phyloP scores from a whole-genome alignment of 2,888 invertebrate genomes.

The Heliothis peltigera region DNA sequence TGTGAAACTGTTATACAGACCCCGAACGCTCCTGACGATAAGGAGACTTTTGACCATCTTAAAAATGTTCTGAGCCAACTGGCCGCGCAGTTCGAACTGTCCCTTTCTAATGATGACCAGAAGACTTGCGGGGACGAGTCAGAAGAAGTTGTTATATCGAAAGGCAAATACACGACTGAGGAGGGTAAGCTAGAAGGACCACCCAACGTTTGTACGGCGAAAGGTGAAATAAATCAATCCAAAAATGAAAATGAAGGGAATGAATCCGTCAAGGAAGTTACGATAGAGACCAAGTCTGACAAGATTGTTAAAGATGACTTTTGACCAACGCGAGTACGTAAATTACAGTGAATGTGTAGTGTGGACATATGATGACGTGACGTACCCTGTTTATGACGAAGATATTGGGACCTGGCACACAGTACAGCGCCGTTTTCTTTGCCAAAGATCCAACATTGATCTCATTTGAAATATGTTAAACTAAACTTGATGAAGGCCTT shows the following conservation, averaged over 20 bases:
- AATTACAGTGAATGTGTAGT: conserved; percentile 48
- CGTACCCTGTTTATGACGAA: not conserved
- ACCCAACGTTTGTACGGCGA: conserved; percentile 32
- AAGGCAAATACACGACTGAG: conserved; percentile 63
- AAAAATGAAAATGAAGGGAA: conserved; percentile 22
- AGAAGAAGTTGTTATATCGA: conserved; percentile 58
- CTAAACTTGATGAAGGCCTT: not conserved
- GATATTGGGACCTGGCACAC: no score
- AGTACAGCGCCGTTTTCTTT: not conserved
- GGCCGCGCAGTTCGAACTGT: conserved; percentile 81
- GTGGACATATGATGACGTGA: conserved; percentile 35
- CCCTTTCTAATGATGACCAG: conserved; percentile 72
- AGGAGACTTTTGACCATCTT: conserved; percentile 80
- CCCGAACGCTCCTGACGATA: conserved; percentile 64
- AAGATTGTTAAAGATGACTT: conserved; percentile 59
- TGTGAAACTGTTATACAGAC: conserved; percentile 71
- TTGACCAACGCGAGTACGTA: conserved; percentile 58
- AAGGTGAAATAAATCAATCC: conserved; percentile 28
- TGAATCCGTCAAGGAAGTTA: conserved; percentile 26
- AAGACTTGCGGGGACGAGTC: conserved; percentile 59
- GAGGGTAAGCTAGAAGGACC: conserved; percentile 47
- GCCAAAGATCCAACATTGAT: not conserved
- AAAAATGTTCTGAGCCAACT: conserved; percentile 84
- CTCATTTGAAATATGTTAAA: not conserved
- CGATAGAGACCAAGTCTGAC: conserved; percentile 41